Percentiles rank a stretch among this genome's conserved stretches.
These are phyloP conservation scores for Lapara coniferarum DNA, from an alignment of 2,888 invertebrate species.

Conservation along the genomic window DNA sequence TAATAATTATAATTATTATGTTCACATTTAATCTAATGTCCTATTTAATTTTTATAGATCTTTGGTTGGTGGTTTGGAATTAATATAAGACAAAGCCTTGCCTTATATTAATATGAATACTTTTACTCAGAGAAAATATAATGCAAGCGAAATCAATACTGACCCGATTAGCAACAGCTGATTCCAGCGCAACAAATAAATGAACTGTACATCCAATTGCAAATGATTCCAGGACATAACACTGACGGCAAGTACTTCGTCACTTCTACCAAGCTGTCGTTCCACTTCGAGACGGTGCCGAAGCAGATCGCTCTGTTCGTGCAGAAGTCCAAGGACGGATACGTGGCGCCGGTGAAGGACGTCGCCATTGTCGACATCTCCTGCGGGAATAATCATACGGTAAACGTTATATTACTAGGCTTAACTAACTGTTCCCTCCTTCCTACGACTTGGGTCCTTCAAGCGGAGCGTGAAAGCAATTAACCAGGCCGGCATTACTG, in stretches of 20 bases:
- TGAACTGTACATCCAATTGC: background rate
- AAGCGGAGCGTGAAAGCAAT: no score
- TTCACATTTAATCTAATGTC: no score
- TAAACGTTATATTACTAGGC: constrained; percentile 69
- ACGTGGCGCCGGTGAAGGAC: constrained; percentile 91
- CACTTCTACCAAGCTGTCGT: constrained; percentile 93
- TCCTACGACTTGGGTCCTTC: no score
- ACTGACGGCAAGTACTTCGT: constrained; percentile 98
- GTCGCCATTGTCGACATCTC: constrained; percentile 95
- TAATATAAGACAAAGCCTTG: no score
- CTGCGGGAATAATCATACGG: constrained; percentile 96
- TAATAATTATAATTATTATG: no score
- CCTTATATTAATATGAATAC: no score
- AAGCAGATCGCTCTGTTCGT: constrained; percentile 93
- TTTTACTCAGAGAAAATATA: no score
- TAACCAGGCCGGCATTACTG: no score
- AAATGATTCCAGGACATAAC: constrained; percentile 88
- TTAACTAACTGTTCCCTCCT: no score
- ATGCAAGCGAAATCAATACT: background rate
- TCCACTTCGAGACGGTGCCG: constrained; percentile 92
- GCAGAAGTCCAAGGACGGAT: constrained; percentile 94
- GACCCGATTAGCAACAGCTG: background rate
- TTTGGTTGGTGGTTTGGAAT: no score
- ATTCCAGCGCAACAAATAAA: no score
- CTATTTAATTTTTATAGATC: no score